Evolutionary conservation across 2,797 vertebrate species (phyloP).

Genomic region (Rhinoraja longicauda): DNA sequence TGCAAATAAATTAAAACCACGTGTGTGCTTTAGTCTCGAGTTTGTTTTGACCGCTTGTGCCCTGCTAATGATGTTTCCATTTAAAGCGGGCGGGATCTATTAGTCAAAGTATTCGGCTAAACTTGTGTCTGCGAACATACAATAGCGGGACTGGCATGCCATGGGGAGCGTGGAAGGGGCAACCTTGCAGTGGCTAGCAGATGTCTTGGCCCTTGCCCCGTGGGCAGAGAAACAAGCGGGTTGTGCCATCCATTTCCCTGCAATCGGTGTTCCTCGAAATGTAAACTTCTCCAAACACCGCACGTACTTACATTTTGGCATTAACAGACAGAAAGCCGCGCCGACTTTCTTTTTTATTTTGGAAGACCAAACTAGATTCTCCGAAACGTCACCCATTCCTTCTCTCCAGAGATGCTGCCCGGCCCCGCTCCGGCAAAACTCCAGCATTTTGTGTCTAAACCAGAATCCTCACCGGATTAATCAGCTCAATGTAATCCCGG

Average conservation of each 20-base stretch:
- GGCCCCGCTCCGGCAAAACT: too few relatives aligned
- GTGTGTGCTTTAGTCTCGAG: not conserved
- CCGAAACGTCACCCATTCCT: too few relatives aligned
- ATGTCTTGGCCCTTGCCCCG: not conserved
- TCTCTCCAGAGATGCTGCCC: too few relatives aligned
- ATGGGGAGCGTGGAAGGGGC: not conserved
- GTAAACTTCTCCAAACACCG: too few relatives aligned
- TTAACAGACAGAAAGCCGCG: not conserved
- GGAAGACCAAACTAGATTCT: not conserved
- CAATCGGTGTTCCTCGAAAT: not conserved
- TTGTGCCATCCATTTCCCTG: not conserved
- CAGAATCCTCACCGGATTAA: not conserved
- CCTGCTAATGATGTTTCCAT: not conserved
- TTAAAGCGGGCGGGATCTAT: not conserved
- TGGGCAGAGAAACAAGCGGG: not conserved
- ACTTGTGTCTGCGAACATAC: not conserved
- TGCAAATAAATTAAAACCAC: not conserved
- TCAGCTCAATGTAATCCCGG: not conserved
- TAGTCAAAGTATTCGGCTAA: not conserved
- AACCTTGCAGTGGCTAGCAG: not conserved
- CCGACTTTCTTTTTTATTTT: not conserved
- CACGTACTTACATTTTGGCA: not conserved
- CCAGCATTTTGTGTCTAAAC: too few relatives aligned
- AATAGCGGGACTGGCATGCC: not conserved
- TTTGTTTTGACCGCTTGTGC: not conserved